These are phyloP conservation scores for Leptinotarsa rubiginosa DNA, from an alignment of 2,888 invertebrate species.

Conservation along the genomic window DNA sequence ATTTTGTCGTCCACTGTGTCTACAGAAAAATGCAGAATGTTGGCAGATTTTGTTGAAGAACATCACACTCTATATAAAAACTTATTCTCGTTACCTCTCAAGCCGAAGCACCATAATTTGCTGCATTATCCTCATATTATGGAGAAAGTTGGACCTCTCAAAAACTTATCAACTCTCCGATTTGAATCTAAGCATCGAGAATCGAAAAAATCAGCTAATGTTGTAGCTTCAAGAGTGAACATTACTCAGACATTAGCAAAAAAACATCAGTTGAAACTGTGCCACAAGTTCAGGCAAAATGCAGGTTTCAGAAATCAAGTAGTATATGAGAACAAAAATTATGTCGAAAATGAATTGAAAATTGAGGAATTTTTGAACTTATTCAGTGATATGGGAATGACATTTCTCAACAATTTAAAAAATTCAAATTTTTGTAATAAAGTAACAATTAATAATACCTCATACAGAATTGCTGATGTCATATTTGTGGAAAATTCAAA, in stretches of 20 bases:
- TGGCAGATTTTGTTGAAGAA: conserved; percentile 34
- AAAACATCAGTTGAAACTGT: conserved; percentile 21
- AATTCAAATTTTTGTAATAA: conserved; percentile 7
- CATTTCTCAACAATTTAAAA: not conserved
- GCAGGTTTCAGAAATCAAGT: not conserved
- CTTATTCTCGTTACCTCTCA: conserved; percentile 36
- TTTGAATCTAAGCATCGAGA: conserved; percentile 36
- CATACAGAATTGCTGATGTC: not conserved
- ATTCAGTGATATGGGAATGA: not conserved
- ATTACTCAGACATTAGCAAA: conserved; percentile 24
- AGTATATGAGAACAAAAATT: conserved; percentile 1
- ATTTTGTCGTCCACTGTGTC: conserved; percentile 26
- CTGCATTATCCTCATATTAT: conserved; percentile 41
- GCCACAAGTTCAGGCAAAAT: conserved; percentile 17
- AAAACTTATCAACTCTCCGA: conserved; percentile 31
- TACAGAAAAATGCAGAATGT: conserved; percentile 17
- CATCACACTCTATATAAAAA: conserved; percentile 37
- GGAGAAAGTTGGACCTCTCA: conserved; percentile 38
- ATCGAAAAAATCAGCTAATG: conserved; percentile 25
- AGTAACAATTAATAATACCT: conserved; percentile 7
- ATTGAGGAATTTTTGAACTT: conserved; percentile 3
- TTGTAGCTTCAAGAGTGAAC: conserved; percentile 21
- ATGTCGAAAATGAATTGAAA: conserved; percentile 3
- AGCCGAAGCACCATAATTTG: conserved; percentile 44
- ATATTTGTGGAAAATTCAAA: not conserved